Conservation (phyloP, 2,113 vertebrate species). For the Oncorhynchus mykiss region DNA sequence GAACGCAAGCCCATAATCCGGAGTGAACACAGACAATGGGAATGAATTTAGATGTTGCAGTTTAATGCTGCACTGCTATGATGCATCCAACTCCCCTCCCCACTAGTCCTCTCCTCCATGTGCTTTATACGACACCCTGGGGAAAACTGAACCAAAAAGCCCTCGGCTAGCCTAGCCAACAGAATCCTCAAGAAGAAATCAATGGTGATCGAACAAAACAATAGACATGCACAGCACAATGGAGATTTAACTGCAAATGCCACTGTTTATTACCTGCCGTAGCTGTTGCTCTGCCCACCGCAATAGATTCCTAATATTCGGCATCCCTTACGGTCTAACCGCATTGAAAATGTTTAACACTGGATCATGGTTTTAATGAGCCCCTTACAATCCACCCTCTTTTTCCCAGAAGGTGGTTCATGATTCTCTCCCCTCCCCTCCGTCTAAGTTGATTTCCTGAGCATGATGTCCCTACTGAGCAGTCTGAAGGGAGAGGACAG, state of each 20-base stretch:
- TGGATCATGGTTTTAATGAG: slow-evolving; percentile 18
- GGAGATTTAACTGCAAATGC: slow-evolving; percentile 21
- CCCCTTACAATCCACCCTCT: not conserved
- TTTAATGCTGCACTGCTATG: not conserved
- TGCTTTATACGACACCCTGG: not conserved
- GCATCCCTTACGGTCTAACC: slow-evolving; percentile 13
- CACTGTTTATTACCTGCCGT: slow-evolving; percentile 25
- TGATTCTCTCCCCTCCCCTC: not conserved
- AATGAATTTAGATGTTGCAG: not conserved
- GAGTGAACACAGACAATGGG: not conserved
- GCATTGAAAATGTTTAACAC: slow-evolving; percentile 17
- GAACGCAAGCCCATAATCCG: not conserved
- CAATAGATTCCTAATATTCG: not conserved
- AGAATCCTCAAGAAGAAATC: slow-evolving; percentile 22
- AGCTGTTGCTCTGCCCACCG: slow-evolving; percentile 11
- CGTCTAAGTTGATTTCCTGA: slow-evolving; percentile 10
- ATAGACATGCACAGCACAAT: slow-evolving; percentile 2
- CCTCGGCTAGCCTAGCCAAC: not conserved
- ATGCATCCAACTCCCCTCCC: not conserved
- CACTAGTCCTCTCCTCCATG: not conserved
- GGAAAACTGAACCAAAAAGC: not conserved
- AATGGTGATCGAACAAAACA: slow-evolving; percentile 31
- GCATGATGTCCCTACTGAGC: not conserved
- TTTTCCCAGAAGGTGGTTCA: not conserved
- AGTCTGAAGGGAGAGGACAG: slow-evolving; percentile 4